Base-by-base conservation (phyloP, 2,797 vertebrate species). In the Trachurus trachurus region DNA sequence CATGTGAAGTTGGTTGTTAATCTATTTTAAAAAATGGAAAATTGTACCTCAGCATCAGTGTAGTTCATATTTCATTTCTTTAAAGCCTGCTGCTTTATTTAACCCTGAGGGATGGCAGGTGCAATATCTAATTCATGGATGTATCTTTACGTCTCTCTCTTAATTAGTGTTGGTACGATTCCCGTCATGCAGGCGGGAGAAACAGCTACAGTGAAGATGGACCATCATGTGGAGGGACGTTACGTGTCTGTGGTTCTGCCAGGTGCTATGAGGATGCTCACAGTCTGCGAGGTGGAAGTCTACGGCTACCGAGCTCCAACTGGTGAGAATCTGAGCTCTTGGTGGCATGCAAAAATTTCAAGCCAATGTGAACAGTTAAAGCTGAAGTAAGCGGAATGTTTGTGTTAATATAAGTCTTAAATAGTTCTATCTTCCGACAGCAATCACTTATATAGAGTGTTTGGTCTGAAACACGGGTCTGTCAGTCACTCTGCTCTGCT, bases 281-380 rank as follows among this genome's bases (percentile, higher is more conserved):
- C 76, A 2, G 22, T 89, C 40, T 89, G 88, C 0, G 85, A 89
- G 49, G 88, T 89, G 15, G 85, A 87, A 6, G 81, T 89, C 68
- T 87, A 82, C 1, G 88, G 88, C 19, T 87, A 87, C 47, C 79
- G 2, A 0, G 74, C 79, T 9, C 79, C 81, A 44, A 87, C 81
- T 0, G 79, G 85, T 87, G 68, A 77, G 75, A 44, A 11, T 3
- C 7, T 47, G 16, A 47, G 16, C 16, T 6, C 44, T 45, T 49
- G 26, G 26, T 26, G 26, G 26, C 26, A 26, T 26, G 26, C 1
- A 26, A 26, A 26, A 26, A 26, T 26, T n/a, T n/a, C n/a, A n/a
- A n/a, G n/a, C n/a, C n/a, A n/a, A n/a, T n/a, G n/a, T n/a, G n/a
- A n/a, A n/a, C n/a, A n/a, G n/a, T n/a, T n/a, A n/a, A n/a, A n/a